phyloP scores from a whole-genome alignment of 2,888 invertebrate species.

The Monochamus alternatus region DNA sequence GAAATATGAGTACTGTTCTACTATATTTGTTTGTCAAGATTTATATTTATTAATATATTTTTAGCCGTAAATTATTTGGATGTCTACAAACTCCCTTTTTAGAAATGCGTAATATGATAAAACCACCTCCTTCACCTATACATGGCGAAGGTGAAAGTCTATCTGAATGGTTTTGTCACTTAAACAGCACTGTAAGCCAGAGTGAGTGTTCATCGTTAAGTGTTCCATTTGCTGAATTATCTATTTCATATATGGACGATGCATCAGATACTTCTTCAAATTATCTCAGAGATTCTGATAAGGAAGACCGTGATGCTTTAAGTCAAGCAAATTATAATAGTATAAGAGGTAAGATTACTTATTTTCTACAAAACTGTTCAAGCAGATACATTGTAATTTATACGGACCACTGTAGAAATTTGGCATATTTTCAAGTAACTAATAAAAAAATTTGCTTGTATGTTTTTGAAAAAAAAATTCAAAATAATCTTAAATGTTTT shows the following conservation, averaged over 20 bases:
- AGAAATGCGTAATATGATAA: slow-evolving; percentile 75
- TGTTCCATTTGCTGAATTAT: slow-evolving; percentile 68
- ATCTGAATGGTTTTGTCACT: slow-evolving; percentile 69
- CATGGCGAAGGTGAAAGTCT: slow-evolving; percentile 67
- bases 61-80: slow-evolving; percentile 74
- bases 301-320: slow-evolving; percentile 52
- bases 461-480: too few relatives aligned
- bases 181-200: slow-evolving; percentile 55
- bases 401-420: too few relatives aligned
- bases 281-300: slow-evolving; percentile 51
- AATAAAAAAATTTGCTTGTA: too few relatives aligned
- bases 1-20: slow-evolving; percentile 70
- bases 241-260: slow-evolving; percentile 70
- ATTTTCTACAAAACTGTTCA: neutral
- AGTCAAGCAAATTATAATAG: slow-evolving; percentile 64
- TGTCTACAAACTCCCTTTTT: slow-evolving; percentile 76
- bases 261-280: slow-evolving; percentile 65
- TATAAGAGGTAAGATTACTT: slow-evolving; percentile 61
- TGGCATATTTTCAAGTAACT: too few relatives aligned
- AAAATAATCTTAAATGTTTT: too few relatives aligned
- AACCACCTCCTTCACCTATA: slow-evolving; percentile 70
- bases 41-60: neutral
- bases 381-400: too few relatives aligned
- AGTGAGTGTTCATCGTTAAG: slow-evolving; percentile 70
- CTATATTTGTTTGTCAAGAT: neutral